Base-by-base conservation (phyloP, 2,888 invertebrate genomes). In the Digitonthophagus gazella region DNA sequence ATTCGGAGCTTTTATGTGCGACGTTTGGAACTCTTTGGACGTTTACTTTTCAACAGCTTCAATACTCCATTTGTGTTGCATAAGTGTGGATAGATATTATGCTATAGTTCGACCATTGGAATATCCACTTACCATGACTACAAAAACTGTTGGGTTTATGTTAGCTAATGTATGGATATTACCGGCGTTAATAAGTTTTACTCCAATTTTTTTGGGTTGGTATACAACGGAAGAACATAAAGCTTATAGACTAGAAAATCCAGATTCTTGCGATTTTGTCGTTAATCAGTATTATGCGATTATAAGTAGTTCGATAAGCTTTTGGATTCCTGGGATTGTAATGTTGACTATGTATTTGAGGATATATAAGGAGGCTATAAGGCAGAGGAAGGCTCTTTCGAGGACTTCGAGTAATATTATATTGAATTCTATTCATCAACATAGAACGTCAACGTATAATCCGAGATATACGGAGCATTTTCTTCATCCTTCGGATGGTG, bases 21-120 rank as follows among this genome's bases (percentile, higher is more conserved):
- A 97, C 85, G 90, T 97, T 66, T 97, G 94, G 90, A 97, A 96
- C 83, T 93, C 95, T 44, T 87, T 96, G 73, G 97, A 97, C 82
- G 97, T 97, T 1, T 93, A 96, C 80, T 96, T 96, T 83, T 95
- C 91, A 75, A 96, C 92, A 66, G 96, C 95, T 3, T 95, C 95
- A 72, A 96, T 97, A 71, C 87, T 97, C 64, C 96, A 97, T 81
- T 85, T 97, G 66, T 97, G 96, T 80, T 97, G 96, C 83, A 97
- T 97, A 81, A 93, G 93, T 75, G 95, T 97, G 67, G 97, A 97
- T 81, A 88, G 97, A 74, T 94, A 93, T 81, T 95, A 93, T 81
- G 95, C 95, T 66, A 96, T 97, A 74, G 95, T 96, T 70, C 90
- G 95, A 74, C 97, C 96, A 1, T 84, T 97, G 72, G 94, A 96